Base-by-base conservation (phyloP, 2,113 vertebrate genomes). In the Equus przewalskii region DNA sequence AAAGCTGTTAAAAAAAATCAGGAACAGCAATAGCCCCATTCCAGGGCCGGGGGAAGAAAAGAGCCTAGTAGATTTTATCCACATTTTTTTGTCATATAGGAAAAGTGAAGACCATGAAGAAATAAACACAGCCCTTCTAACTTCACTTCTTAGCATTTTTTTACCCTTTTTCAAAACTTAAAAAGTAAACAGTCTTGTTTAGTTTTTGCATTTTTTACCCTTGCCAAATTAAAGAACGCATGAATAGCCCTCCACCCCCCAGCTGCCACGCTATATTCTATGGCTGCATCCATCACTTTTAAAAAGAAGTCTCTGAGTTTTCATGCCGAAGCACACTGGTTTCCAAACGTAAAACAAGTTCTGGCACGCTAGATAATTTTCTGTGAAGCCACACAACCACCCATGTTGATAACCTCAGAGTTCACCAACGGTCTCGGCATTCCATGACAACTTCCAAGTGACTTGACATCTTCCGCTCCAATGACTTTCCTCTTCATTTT, bases 291-390 rank as follows among this genome's bases (percentile, higher is more conserved):
- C 44, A 82, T 83, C 19, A 79, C 33, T 83, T 73, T 81, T 87
- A 58, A 76, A 78, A 46, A 54, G 51, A 90, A 62, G 83, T 69
- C 65, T 82, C 83, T 67, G 33, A 72, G 16, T 86, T 64, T 75
- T 69, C 58, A 86, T 46, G 49, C 46, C 88, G 51, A 70, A 81
- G 44, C 26, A 89, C 19, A 51, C 65, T 30, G 30, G 19, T 89
- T 91, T 96, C 49, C 70, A 41, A 79, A 95, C 36, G 82, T 60
- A 73, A 88, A 95, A 85, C 44, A 21, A 72, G 13, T 75, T 83
- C 70, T 60, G 62, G 16, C 36, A 69, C 6, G 44, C 7, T 56
- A 41, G 5, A 88, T 64, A 56, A 64, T 51, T 46, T n/a, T 78
- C 89, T 13, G 0, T 41, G 51, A 54, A 54, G 49, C 16, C 26